These are phyloP conservation scores for Podarcis lilfordi DNA, from an alignment of 2,797 vertebrate species.

Conservation along the genomic window DNA sequence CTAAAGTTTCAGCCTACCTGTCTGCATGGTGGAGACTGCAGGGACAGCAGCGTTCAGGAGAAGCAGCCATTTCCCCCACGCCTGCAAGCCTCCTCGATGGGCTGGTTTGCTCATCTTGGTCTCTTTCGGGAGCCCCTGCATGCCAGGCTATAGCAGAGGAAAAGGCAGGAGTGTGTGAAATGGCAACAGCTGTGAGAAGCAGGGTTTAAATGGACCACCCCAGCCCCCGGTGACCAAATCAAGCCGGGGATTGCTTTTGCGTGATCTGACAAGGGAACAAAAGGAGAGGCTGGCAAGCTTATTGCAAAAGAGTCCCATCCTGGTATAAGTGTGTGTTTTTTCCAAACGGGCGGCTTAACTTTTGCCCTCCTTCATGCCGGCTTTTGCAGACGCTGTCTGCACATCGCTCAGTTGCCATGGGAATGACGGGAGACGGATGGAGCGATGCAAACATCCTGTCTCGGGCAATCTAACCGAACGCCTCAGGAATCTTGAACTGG, in stretches of 20 bases:
- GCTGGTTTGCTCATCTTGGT: constrained; percentile 4
- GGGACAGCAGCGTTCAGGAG: constrained; percentile 11
- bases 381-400: constrained; percentile 41
- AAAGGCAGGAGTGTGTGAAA: neutral
- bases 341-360: neutral
- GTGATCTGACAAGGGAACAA: neutral
- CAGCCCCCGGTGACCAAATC: neutral
- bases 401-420: constrained; percentile 53
- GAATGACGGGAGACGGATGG: constrained; percentile 35
- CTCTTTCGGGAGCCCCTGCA: neutral
- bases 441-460: neutral
- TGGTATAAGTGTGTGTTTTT: neutral
- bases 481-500: constrained; percentile 26
- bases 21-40: constrained; percentile 39
- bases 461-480: constrained; percentile 12
- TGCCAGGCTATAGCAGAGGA: neutral
- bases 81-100: neutral
- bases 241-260: neutral
- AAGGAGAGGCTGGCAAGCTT: neutral
- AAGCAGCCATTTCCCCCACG: constrained; percentile 36
- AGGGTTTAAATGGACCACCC: neutral
- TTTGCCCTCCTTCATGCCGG: constrained; percentile 9
- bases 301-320: neutral
- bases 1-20: constrained; percentile 38
- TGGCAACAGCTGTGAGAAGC: constrained; percentile 24